Conservation (phyloP, 2,888 invertebrate species). For the Rhagophthalmus giganteus region DNA sequence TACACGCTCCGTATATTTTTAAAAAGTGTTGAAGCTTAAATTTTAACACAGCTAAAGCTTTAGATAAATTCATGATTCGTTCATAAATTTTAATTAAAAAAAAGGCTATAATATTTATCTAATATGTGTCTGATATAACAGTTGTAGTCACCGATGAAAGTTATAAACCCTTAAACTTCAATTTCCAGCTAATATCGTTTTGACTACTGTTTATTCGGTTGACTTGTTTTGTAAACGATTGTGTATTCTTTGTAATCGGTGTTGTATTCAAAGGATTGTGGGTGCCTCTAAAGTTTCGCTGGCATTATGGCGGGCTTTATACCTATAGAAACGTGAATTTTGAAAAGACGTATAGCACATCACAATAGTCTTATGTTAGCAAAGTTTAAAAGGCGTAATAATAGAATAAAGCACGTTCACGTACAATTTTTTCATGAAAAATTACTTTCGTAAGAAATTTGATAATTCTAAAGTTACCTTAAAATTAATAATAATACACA, state of each 20-base stretch:
- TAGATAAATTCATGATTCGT: no score
- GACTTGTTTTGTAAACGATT: conserved; percentile 27
- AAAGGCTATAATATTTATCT: conserved; percentile 1
- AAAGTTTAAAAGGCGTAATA: no score
- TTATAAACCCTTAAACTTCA: no score
- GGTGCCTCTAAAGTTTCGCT: conserved; percentile 18
- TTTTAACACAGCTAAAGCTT: conserved; percentile 19
- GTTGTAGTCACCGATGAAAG: neutral
- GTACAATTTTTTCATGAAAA: no score
- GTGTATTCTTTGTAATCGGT: conserved; percentile 16
- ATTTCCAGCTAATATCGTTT: conserved; percentile 19
- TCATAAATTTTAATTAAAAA: no score
- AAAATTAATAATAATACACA: no score
- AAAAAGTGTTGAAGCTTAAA: conserved; percentile 22
- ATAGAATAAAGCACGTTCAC: no score
- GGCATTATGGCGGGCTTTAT: conserved; percentile 23
- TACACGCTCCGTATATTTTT: conserved; percentile 18
- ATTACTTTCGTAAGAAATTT: no score
- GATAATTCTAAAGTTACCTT: no score
- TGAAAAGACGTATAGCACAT: no score
- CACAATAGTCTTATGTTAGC: no score
- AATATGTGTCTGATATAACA: conserved; percentile 1
- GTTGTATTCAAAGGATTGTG: conserved; percentile 33
- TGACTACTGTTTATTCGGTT: conserved; percentile 24
- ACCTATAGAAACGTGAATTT: no score